Evolutionary conservation across 2,113 vertebrate genomes (phyloP).

Genomic region (Phainopepla nitens): DNA sequence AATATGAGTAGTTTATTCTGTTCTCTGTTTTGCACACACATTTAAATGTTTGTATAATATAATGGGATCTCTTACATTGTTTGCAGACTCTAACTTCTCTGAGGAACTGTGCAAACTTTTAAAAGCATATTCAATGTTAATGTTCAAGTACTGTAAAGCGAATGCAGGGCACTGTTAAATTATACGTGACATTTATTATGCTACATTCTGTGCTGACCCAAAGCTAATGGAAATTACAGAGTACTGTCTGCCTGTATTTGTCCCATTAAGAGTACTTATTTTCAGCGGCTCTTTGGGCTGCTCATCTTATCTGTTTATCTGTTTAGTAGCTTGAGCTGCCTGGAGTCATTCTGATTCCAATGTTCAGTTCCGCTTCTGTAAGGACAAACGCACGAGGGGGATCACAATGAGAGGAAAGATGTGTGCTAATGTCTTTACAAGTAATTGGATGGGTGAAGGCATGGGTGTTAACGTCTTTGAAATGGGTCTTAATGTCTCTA

Average conservation of each 20-base stretch:
- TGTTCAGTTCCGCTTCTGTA: neutral
- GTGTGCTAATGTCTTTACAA: neutral
- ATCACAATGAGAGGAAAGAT: neutral
- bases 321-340: neutral
- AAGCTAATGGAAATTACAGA: neutral
- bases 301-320: neutral
- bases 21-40: neutral
- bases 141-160: neutral
- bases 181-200: slow-evolving; percentile 8
- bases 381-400: neutral
- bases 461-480: neutral
- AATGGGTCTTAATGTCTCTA: neutral
- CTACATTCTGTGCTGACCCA: neutral
- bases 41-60: neutral
- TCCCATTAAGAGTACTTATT: neutral
- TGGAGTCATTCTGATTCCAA: neutral
- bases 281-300: neutral
- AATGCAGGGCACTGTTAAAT: neutral
- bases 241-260: neutral
- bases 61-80: neutral
- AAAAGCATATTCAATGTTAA: neutral
- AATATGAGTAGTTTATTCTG: neutral
- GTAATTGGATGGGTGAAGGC: neutral
- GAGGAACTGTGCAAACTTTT: neutral
- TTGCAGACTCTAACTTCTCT: neutral